phyloP scores from a whole-genome alignment of 2,113 vertebrate species.

The Vulpes lagopus region DNA sequence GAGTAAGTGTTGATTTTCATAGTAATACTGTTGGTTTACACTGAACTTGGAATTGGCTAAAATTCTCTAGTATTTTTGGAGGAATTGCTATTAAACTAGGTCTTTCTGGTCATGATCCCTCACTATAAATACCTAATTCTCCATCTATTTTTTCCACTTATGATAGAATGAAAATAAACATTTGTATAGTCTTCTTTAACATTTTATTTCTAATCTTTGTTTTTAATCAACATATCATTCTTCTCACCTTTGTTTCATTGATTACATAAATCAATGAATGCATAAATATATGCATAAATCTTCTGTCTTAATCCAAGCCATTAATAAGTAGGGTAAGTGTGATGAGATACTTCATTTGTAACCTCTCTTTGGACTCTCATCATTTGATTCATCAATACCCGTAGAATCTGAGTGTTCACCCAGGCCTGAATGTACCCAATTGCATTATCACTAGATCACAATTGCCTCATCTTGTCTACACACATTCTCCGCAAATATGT shows the following conservation, averaged over 20 bases:
- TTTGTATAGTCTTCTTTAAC: background rate
- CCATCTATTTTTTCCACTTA: background rate
- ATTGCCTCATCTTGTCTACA: background rate
- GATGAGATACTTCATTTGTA: background rate
- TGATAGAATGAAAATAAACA: background rate
- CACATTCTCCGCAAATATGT: background rate
- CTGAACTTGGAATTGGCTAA: background rate
- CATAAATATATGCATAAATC: background rate
- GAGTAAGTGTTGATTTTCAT: background rate
- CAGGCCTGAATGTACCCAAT: background rate
- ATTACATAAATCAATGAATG: background rate
- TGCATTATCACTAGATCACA: constrained; percentile 42
- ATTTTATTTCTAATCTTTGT: background rate
- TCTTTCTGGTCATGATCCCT: background rate
- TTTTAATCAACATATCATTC: background rate
- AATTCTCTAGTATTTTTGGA: background rate
- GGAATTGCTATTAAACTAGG: background rate
- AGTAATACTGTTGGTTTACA: background rate
- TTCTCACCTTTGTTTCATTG: background rate
- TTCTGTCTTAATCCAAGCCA: background rate
- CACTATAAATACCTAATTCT: background rate
- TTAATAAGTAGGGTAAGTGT: background rate
- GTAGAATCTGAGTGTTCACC: background rate
- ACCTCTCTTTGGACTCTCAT: background rate
- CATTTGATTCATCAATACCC: background rate